These are phyloP conservation scores for Psilanteris sp. DNA, from an alignment of 1,140 invertebrate species.

Conservation along the genomic window DNA sequence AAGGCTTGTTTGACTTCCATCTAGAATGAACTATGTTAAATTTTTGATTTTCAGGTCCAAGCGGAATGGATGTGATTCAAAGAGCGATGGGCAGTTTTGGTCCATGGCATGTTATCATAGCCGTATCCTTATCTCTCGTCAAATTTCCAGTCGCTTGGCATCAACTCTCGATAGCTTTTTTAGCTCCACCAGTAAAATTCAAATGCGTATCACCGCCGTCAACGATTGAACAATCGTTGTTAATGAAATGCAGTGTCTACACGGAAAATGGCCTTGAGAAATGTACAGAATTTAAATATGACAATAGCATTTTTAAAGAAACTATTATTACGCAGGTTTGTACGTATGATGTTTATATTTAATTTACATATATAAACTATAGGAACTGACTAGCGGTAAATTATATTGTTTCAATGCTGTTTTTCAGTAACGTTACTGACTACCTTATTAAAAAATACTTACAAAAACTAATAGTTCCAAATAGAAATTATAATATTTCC, in stretches of 20 bases:
- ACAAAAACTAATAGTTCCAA: no score
- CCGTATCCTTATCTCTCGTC: slow-evolving; percentile 83
- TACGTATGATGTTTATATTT: slow-evolving; percentile 10
- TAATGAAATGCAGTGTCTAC: slow-evolving; percentile 63
- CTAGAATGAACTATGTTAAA: no score
- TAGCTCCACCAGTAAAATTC: slow-evolving; percentile 83
- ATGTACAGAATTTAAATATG: slow-evolving; percentile 83
- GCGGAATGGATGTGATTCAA: slow-evolving; percentile 69
- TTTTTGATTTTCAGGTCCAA: slow-evolving; percentile 59
- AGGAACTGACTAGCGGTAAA: no score
- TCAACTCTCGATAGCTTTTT: slow-evolving; percentile 84
- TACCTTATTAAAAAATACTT: no score
- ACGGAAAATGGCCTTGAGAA: slow-evolving; percentile 72
- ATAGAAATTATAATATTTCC: no score
- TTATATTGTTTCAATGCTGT: no score
- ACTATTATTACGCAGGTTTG: slow-evolving; percentile 85
- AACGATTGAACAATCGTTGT: slow-evolving; percentile 54
- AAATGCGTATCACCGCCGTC: slow-evolving; percentile 77
- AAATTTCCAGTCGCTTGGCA: slow-evolving; percentile 86
- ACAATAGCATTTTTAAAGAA: slow-evolving; percentile 83
- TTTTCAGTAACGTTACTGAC: no score
- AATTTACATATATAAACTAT: no score
- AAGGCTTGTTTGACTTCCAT: no score
- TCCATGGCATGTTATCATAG: slow-evolving; percentile 82
- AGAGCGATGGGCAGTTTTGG: slow-evolving; percentile 82